Evolutionary conservation across 1,140 invertebrate species (phyloP), one percentile per base, ranked within the genome.

Genomic region (Daktulosphaira vitifoliae): DNA sequence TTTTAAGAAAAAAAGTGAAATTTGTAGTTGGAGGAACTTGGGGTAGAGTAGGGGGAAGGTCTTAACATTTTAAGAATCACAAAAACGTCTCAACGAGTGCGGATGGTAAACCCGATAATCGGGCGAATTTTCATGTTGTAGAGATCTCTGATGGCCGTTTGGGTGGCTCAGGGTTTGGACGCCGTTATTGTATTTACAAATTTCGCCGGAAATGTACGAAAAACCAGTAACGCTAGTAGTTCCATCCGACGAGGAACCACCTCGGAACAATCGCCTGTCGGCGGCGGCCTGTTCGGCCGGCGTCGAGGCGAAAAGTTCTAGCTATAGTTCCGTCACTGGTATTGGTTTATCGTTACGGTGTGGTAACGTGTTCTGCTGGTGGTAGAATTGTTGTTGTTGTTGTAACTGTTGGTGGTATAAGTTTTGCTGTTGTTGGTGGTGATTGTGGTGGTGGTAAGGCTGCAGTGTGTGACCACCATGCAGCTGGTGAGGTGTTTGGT

Each of bases 301-400:
- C 81, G 84, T 84, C 70, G 71, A 71, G 72, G 72, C 72, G 71
- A 73, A 71, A 78, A 87, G 84, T 81, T 89, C 87, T 89, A 89
- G 88, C 88, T 90, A 92, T 84, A 92, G 88, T 76, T 91, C 89
- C 77, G 89, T 92, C 68, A 91, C 88, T 44, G 89, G 89, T 71
- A 90, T 89, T 4, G 87, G 84, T 73, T 88, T 80, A 16, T 73
- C 76, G 50, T 70, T 79, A 71, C 75, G 80, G 73, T 72, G 81
- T 78, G 74, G 82, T 80, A 67, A 80, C 79, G 52, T 81, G 79
- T 65, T 48, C 13, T 62, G 56, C 6, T 48, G 56, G 0, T 79
- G 79, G 62, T 79, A 33, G 29, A 33, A 76, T 6, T 48, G 56
- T 9, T 29, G 56, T n/a, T 42, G 53, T 3, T 46, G 56, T 5